These are phyloP conservation scores for Lysandra coridon DNA, from an alignment of 2,888 invertebrate species.

Conservation along the genomic window DNA sequence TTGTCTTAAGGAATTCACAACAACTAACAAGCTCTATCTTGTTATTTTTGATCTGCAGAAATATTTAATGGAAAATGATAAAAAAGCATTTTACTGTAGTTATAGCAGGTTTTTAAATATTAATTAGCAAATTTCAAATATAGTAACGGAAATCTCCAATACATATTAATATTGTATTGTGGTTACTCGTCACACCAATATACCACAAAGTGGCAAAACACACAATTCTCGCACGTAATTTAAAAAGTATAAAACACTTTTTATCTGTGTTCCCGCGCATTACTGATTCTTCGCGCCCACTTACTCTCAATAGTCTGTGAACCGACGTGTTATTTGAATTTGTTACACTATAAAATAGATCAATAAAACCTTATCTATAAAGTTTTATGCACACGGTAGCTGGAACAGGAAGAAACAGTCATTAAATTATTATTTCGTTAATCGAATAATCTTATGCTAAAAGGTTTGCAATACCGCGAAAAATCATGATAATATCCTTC, in stretches of 20 bases:
- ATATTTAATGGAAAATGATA: no score
- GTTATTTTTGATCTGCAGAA: no score
- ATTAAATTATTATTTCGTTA: neutral
- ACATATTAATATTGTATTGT: neutral
- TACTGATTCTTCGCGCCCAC: constrained; percentile 72
- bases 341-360: constrained; percentile 26
- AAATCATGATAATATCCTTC: no score
- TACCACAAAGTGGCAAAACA: neutral
- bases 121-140: no score
- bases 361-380: constrained; percentile 24
- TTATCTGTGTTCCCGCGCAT: constrained; percentile 58
- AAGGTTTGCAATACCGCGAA: no score
- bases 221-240: constrained; percentile 10
- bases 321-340: constrained; percentile 5
- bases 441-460: no score
- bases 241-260: constrained; percentile 32
- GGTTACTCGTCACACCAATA: neutral
- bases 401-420: neutral
- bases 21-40: no score
- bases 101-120: no score
- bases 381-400: neutral
- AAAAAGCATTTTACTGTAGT: no score
- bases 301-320: constrained; percentile 42
- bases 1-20: no score
- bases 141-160: no score